A percentile compares a stretch with the other conserved stretches of the same genome.
Conservation (phyloP, 2,797 vertebrate genomes). For the Pseudochromis fuscus region DNA sequence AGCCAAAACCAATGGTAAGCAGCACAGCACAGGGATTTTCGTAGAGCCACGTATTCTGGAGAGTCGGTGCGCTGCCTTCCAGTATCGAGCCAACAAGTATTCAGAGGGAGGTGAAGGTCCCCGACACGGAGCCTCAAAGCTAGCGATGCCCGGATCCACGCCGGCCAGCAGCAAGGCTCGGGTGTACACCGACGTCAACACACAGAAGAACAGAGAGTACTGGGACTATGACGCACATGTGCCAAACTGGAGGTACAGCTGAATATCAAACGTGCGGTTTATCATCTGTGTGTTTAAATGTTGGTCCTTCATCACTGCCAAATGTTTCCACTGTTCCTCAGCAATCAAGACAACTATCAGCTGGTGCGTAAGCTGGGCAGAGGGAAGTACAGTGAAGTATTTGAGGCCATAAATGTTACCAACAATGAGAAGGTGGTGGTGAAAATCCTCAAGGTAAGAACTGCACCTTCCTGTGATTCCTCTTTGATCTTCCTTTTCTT, state of each 20-base stretch:
- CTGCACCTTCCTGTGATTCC: too few species aligned
- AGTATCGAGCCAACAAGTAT: constrained; percentile 67
- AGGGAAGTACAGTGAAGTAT: constrained; percentile 99
- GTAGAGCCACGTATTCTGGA: constrained; percentile 58
- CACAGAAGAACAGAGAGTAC: constrained; percentile 96
- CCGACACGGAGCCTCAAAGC: constrained; percentile 78
- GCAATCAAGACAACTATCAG: constrained; percentile 99
- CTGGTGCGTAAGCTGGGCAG: constrained; percentile 96
- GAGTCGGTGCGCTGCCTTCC: constrained; percentile 73
- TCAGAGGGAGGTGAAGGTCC: constrained; percentile 70
- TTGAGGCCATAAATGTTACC: constrained; percentile 98
- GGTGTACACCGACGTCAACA: constrained; percentile 98
- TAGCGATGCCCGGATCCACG: constrained; percentile 95
- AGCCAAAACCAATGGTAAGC: constrained; percentile 68
- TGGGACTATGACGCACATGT: constrained; percentile 97
- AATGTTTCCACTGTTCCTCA: constrained; percentile 64
- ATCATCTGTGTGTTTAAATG: background rate
- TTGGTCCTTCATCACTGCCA: constrained; percentile 6
- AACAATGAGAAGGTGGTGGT: constrained; percentile 98
- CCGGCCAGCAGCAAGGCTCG: constrained; percentile 95
- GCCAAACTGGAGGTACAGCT: constrained; percentile 93
- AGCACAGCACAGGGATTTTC: constrained; percentile 58
- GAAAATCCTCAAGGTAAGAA: constrained; percentile 97
- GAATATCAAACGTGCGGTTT: background rate
- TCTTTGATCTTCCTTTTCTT: too few species aligned